Evolutionary conservation across 2,797 vertebrate species (phyloP).

Genomic region (Florisuga fusca): DNA sequence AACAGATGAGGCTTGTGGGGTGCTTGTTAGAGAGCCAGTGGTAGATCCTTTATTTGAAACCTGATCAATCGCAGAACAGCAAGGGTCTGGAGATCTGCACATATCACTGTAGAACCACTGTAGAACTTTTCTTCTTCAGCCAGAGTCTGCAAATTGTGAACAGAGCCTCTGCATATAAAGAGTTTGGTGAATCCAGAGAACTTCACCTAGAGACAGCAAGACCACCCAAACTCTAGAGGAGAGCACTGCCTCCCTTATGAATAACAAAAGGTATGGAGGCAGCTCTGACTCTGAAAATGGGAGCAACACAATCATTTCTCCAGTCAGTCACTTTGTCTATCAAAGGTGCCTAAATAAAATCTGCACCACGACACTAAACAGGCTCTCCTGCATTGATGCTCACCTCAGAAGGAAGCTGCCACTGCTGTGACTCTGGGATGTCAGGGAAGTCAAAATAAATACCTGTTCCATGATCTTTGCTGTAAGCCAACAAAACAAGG

Average conservation of each 20-base stretch:
- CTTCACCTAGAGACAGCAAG: neutral
- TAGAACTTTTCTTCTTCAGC: neutral
- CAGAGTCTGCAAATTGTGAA: neutral
- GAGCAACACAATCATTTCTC: neutral
- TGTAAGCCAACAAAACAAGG: neutral
- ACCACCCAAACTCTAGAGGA: neutral
- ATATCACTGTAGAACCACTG: neutral
- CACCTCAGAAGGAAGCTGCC: neutral
- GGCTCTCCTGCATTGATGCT: neutral
- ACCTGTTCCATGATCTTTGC: neutral
- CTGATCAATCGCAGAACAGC: neutral
- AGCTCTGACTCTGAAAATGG: neutral
- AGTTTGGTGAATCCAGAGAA: neutral
- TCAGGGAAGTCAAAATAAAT: neutral
- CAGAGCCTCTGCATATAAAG: neutral
- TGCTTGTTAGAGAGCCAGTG: conserved; percentile 8
- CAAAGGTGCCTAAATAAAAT: neutral
- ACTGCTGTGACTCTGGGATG: neutral
- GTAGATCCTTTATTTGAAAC: neutral
- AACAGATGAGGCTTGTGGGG: conserved; percentile 36
- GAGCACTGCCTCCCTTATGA: neutral
- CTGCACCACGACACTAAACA: neutral
- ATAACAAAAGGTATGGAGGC: neutral
- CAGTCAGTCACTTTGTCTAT: neutral
- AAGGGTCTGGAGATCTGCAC: neutral